Percentiles rank a stretch among this genome's conserved stretches.
phyloP scores from a whole-genome alignment of 2,113 vertebrate genomes.

The Pogonocichla stellata region DNA sequence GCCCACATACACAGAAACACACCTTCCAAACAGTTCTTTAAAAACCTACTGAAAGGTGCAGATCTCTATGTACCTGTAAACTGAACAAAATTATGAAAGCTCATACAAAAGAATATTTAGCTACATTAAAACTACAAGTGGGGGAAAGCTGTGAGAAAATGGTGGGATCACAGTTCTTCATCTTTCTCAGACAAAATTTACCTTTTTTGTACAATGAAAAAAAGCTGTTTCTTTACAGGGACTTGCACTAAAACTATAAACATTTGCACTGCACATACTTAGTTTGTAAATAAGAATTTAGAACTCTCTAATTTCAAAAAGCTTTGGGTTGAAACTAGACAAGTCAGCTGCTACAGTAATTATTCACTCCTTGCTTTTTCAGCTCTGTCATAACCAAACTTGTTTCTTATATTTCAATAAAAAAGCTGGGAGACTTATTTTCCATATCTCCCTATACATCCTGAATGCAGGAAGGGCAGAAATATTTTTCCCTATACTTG shows the following conservation, averaged over 20 bases:
- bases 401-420: neutral
- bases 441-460: neutral
- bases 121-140: neutral
- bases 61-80: neutral
- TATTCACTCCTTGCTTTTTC: neutral
- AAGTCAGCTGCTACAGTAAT: neutral
- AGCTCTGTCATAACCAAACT: neutral
- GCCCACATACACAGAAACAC: fast-evolving
- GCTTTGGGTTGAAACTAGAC: neutral
- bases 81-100: neutral
- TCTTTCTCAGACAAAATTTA: neutral
- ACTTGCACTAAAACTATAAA: neutral
- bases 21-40: neutral
- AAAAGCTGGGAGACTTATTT: neutral
- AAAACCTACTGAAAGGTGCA: neutral
- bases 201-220: neutral
- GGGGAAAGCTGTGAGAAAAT: neutral
- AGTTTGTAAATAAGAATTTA: neutral
- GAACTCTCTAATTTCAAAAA: neutral
- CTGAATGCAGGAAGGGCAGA: neutral
- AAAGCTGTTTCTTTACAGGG: neutral
- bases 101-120: neutral
- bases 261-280: neutral
- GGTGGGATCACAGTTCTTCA: neutral
- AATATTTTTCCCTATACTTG: neutral